Percentiles rank a stretch among this genome's conserved stretches.
Evolutionary conservation across 2,797 vertebrate species (phyloP).

Genomic region (Avahi laniger): DNA sequence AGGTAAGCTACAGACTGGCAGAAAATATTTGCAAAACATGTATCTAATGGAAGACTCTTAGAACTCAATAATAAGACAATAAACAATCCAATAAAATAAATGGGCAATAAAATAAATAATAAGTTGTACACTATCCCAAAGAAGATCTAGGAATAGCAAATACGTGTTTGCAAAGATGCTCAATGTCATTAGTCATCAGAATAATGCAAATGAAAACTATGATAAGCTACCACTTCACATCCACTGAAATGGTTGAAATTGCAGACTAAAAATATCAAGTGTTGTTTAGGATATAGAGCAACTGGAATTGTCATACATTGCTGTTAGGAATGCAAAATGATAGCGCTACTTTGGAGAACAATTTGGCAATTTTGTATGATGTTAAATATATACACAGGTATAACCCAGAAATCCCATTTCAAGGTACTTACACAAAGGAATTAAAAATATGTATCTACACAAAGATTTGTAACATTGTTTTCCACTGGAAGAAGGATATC

Average conservation of each 20-base stretch:
- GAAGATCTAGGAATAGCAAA: background rate
- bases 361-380: background rate
- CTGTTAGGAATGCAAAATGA: background rate
- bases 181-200: background rate
- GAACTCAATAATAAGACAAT: background rate
- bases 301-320: background rate
- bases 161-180: background rate
- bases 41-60: background rate
- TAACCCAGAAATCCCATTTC: background rate
- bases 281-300: background rate
- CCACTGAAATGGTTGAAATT: background rate
- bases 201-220: background rate
- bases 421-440: background rate
- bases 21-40: slow-evolving; percentile 30
- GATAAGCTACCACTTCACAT: background rate
- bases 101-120: background rate
- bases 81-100: background rate
- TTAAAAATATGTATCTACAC: background rate
- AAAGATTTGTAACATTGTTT: background rate
- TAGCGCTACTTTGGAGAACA: background rate
- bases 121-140: background rate
- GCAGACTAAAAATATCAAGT: background rate
- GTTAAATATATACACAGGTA: background rate
- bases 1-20: background rate
- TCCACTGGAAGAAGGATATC: background rate